phyloP scores from a whole-genome alignment of 2,888 invertebrate genomes.

The Pollenia labialis region DNA sequence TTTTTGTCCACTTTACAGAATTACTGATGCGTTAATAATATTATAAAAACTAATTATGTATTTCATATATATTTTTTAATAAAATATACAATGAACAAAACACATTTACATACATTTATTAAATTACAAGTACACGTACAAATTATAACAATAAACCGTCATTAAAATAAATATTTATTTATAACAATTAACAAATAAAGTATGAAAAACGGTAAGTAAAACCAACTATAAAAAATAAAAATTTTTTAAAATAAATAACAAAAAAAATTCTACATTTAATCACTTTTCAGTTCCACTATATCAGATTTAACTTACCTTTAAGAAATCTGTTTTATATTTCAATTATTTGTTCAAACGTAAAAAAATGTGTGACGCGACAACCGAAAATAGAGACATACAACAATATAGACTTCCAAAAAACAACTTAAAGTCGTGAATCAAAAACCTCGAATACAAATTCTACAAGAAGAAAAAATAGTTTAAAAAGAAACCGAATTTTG shows the following conservation, averaged over 20 bases:
- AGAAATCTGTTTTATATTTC: neutral
- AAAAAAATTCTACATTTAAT: neutral
- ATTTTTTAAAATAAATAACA: no score
- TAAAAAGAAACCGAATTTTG: neutral
- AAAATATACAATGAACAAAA: conserved; percentile 9
- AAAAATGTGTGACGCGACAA: conserved; percentile 4
- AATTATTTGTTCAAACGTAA: neutral
- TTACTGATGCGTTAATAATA: neutral
- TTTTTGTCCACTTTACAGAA: neutral
- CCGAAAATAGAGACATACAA: conserved; percentile 27
- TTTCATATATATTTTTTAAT: neutral
- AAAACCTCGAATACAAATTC: conserved; percentile 36
- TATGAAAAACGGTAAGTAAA: neutral
- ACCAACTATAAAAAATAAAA: neutral
- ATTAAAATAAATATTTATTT: conserved; percentile 26
- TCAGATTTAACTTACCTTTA: conserved; percentile 19
- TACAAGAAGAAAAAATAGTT: conserved; percentile 12
- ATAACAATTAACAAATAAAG: neutral
- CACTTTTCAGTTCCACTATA: no score
- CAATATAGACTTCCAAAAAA: conserved; percentile 43
- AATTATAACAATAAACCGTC: conserved; percentile 8
- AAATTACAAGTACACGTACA: conserved; percentile 33
- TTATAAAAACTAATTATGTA: no score
- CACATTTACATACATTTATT: conserved; percentile 9
- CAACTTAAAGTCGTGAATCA: conserved; percentile 37